These are phyloP conservation scores for Lota lota DNA, from an alignment of 2,113 vertebrate genomes.

Conservation along the genomic window DNA sequence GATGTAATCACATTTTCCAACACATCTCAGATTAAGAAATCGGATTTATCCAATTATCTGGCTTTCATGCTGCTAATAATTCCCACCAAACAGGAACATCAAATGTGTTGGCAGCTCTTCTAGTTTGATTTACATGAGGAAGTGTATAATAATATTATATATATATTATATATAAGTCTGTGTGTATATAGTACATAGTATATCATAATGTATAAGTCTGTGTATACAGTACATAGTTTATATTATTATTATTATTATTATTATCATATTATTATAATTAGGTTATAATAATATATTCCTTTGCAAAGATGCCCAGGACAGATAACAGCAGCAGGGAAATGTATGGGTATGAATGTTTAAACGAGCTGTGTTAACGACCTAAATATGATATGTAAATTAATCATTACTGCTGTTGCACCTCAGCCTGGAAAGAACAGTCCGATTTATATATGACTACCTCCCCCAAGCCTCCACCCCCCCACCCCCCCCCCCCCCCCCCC, in stretches of 20 bases:
- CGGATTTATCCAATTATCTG: slow-evolving; percentile 1
- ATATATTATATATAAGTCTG: too few relatives aligned
- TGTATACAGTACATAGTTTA: too few relatives aligned
- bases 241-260: too few relatives aligned
- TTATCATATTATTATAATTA: too few relatives aligned
- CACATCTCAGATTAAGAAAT: not conserved
- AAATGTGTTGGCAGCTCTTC: slow-evolving; percentile 31
- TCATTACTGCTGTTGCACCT: slow-evolving; percentile 9
- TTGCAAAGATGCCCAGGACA: slow-evolving; percentile 24
- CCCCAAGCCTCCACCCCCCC: too few relatives aligned
- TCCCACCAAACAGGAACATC: slow-evolving; percentile 25
- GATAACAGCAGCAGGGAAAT: slow-evolving; percentile 32
- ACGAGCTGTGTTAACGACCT: slow-evolving; percentile 34
- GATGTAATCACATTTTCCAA: not conserved
- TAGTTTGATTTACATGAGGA: slow-evolving; percentile 55
- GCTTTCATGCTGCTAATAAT: slow-evolving; percentile 5
- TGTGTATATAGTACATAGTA: too few relatives aligned
- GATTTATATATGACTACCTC: not conserved
- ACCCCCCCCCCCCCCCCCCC: too few relatives aligned
- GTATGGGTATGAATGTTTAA: slow-evolving; percentile 56
- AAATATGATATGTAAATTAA: slow-evolving; percentile 60
- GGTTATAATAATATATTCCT: slow-evolving; percentile 26
- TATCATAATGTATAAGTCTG: too few relatives aligned
- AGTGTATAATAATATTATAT: too few relatives aligned
- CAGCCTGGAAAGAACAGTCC: not conserved